Evolutionary conservation across 2,888 invertebrate species (phyloP).

Genomic region (Doris montereyensis): DNA sequence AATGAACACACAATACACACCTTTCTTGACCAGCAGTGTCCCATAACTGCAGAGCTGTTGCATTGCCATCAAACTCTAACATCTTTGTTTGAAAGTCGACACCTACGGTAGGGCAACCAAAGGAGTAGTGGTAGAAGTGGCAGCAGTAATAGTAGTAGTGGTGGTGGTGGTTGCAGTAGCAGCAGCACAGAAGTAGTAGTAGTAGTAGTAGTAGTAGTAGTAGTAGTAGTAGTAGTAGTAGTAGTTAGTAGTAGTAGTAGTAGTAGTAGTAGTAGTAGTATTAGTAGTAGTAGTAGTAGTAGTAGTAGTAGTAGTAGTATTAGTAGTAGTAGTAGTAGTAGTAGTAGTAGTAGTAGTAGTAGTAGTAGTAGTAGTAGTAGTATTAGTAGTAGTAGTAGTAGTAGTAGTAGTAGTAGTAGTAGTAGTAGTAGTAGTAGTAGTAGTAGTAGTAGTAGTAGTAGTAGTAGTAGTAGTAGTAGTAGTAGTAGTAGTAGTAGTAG

Average conservation of each 20-base stretch:
- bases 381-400: not conserved
- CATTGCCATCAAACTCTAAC: slow-evolving; percentile 77
- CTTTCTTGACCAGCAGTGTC: slow-evolving; percentile 78
- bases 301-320: too few relatives aligned
- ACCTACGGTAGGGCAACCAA: slow-evolving; percentile 51
- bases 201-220: too few relatives aligned
- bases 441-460: slow-evolving; percentile 11
- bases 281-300: too few relatives aligned
- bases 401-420: not conserved
- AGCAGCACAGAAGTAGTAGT: too few relatives aligned
- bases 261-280: too few relatives aligned
- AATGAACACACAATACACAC: slow-evolving; percentile 64
- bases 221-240: too few relatives aligned
- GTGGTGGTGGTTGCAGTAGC: too few relatives aligned
- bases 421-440: not conserved
- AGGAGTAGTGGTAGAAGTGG: not conserved
- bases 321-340: too few relatives aligned
- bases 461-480: slow-evolving; percentile 28
- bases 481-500: slow-evolving; percentile 13
- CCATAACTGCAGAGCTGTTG: slow-evolving; percentile 77
- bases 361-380: too few relatives aligned
- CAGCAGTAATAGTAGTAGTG: too few relatives aligned
- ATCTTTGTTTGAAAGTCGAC: slow-evolving; percentile 72
- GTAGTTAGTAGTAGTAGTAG: too few relatives aligned
- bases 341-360: too few relatives aligned